Base-by-base conservation (phyloP, 2,797 vertebrate species). In the Nannoperca australis region DNA sequence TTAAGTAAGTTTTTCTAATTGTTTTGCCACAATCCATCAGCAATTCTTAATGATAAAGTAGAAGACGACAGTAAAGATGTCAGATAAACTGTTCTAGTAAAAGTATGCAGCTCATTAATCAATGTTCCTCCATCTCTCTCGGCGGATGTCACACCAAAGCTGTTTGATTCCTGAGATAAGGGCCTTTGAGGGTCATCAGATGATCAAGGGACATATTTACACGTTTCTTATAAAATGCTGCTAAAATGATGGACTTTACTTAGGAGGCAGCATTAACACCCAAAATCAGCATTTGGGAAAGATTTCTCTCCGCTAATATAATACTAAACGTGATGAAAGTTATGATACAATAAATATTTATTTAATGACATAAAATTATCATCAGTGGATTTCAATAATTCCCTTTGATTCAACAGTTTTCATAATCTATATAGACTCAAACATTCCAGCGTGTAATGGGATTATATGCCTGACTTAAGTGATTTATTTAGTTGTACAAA, bases 131-230 rank as follows among this genome's bases (percentile, higher is more conserved):
- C 22, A 55, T 61, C 10, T 68, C 36, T 40, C 11, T 55, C n/a
- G 53, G 24, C 62, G 75, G 51, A 14, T 54, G 17, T 75, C 54
- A 62, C 30, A 44, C 3, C 1, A 38, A 45, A 71, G 24, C 27
- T 30, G 22, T 73, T 63, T 32, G 15, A 44, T 44, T 51, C 60
- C 34, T 55, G 32, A 68, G 38, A 27, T 66, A 40, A 54, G 36
- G 7, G 40, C 68, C 49, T 56, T 45, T 34, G 14, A 45, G 42
- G 44, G 8, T 73, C 50, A 74, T 50, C 45, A 30, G 42, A 53
- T 65, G 9, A 66, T 44, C 18, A 17, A 55, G n/a, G 32, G 38
- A 17, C 22, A 65, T 12, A 32, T 51, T 22, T 15, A 17, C 9
- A 53, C 66, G 44, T 20, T 12, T 50, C 18, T 51, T 20, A 20